Percentiles rank a stretch among this genome's conserved stretches.
Evolutionary conservation across 30 jellyfish, hydroid and myxozoan species (phyloP).

Genomic region (Sanderia malayensis): DNA sequence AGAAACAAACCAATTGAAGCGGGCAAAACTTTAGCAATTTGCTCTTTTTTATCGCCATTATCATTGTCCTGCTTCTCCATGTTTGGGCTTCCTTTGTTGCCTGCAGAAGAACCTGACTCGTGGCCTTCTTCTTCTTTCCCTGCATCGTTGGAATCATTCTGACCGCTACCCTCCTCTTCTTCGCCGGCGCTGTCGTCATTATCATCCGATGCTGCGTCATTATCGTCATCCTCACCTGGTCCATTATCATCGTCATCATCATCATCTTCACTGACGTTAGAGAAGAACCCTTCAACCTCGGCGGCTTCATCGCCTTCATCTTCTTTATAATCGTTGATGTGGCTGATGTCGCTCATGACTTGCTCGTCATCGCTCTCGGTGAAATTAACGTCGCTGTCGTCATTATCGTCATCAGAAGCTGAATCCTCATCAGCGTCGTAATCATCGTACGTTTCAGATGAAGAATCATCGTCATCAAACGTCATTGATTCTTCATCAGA

Average conservation of each 20-base stretch:
- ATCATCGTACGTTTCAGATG: slow-evolving; percentile 36
- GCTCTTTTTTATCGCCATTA: slow-evolving; percentile 14
- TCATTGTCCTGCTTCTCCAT: slow-evolving; percentile 11
- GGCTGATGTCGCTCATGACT: slow-evolving; percentile 59
- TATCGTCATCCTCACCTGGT: neutral
- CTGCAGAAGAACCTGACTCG: too few relatives aligned
- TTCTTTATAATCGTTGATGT: slow-evolving; percentile 50
- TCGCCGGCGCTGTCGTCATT: neutral
- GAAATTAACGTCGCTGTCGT: slow-evolving; percentile 44
- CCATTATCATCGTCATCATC: slow-evolving; percentile 1
- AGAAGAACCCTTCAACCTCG: slow-evolving; percentile 6
- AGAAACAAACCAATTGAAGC: too few relatives aligned
- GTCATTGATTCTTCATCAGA: slow-evolving; percentile 46
- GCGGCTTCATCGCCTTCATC: slow-evolving; percentile 6
- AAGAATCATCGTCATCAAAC: slow-evolving; percentile 57
- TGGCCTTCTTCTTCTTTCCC: neutral
- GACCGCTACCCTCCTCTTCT: neutral
- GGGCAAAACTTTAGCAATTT: too few relatives aligned
- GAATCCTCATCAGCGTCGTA: slow-evolving; percentile 63
- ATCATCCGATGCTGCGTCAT: neutral
- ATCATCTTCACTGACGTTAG: slow-evolving; percentile 10
- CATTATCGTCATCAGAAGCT: slow-evolving; percentile 46
- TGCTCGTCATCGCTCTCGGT: slow-evolving; percentile 60
- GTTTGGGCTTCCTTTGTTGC: too few relatives aligned
- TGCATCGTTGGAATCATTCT: neutral